phyloP scores from a whole-genome alignment of 1,140 invertebrate species.

The Cataglyphis hispanica region DNA sequence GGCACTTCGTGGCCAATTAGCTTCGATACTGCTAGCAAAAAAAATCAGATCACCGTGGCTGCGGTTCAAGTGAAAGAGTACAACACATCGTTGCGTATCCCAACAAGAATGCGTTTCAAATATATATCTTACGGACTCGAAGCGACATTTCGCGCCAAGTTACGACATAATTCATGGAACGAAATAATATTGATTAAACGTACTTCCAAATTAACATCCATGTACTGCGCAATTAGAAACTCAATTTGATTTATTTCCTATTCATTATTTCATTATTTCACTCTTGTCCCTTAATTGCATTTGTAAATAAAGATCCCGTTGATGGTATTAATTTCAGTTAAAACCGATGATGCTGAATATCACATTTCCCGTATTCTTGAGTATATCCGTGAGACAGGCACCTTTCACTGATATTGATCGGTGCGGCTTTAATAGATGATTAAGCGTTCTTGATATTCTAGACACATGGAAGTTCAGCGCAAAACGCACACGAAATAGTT shows the following conservation, averaged over 20 bases:
- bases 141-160: conserved; percentile 6
- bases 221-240: neutral
- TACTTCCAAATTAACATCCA: neutral
- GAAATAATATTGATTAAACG: neutral
- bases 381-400: conserved; percentile 21
- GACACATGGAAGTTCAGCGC: conserved; percentile 58
- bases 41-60: conserved; percentile 40
- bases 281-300: neutral
- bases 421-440: conserved; percentile 56
- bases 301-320: neutral
- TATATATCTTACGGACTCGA: neutral
- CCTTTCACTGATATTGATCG: conserved; percentile 50
- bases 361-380: neutral
- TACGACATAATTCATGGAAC: neutral
- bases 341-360: neutral
- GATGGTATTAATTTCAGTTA: neutral
- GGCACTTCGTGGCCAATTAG: conserved; percentile 61
- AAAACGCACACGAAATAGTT: conserved; percentile 73
- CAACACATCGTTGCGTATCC: neutral
- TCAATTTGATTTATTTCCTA: neutral
- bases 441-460: conserved; percentile 61
- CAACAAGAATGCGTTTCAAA: conserved; percentile 33
- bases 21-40: conserved; percentile 53
- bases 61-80: conserved; percentile 3
- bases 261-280: neutral